Conservation (phyloP, 30 jellyfish, hydroid and myxozoan species). For the Aurelia aurita region DNA sequence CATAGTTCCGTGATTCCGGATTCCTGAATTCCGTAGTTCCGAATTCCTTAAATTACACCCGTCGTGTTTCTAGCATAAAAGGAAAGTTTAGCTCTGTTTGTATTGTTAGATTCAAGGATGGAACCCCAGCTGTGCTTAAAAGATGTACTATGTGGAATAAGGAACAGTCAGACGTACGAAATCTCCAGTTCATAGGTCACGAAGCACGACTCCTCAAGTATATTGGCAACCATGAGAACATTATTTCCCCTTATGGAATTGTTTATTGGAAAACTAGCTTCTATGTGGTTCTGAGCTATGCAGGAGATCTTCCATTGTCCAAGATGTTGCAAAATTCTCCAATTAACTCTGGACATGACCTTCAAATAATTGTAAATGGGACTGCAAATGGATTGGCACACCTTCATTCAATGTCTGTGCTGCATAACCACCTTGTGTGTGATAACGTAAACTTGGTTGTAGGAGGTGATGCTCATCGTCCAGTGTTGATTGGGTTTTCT, state of each 20-base stretch:
- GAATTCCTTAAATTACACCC: no score
- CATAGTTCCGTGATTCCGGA: no score
- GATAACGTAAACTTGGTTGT: neutral
- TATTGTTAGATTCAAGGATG: neutral
- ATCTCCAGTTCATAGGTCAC: constrained; percentile 1
- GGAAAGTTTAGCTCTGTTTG: neutral
- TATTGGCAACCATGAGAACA: no score
- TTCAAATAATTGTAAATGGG: neutral
- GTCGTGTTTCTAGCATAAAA: neutral
- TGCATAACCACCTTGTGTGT: neutral
- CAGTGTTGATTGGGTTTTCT: constrained; percentile 7
- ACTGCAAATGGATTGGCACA: neutral
- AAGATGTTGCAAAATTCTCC: neutral
- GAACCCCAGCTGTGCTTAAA: neutral
- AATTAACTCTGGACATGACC: neutral
- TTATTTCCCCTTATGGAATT: no score
- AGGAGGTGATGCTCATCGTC: constrained; percentile 1
- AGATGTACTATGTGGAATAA: neutral
- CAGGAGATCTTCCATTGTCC: no score
- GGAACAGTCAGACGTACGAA: neutral
- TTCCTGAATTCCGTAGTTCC: no score
- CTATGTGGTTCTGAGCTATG: no score
- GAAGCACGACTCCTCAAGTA: constrained; percentile 1
- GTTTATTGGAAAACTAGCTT: no score
- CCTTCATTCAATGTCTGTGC: neutral